Base-by-base conservation (phyloP, 2,113 vertebrate species). In the Phalacrocorax brasilianus region DNA sequence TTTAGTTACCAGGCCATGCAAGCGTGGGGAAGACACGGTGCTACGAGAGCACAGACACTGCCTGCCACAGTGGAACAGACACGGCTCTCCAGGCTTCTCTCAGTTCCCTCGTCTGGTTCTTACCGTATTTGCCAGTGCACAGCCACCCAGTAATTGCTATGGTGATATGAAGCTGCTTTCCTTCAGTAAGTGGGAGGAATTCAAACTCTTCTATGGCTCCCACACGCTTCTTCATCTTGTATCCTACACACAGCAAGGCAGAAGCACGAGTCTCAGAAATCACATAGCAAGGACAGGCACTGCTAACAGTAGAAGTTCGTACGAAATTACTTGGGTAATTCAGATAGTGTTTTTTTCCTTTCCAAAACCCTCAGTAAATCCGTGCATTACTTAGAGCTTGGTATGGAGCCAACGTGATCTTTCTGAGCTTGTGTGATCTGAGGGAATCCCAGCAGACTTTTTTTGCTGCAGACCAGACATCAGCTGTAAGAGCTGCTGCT, bases 181-280 rank as follows among this genome's bases (percentile, higher is more conserved):
- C 99, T 50, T 99, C 98, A 1, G 97, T 99, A 80, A 99, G 96
- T 14, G 99, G 99, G 92, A 99, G 98, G 96, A 99, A 99, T 42
- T 99, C 98, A 98, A 99, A 99, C 95, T 99, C 99, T 93, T 99
- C 99, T 28, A 99, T 99, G 22, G 99, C 99, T 28, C 99, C 99
- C 2, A 99, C 99, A 35, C 99, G 98, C 96, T 99, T 99, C 89
- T 99, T 99, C 99, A 99, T 99, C 96, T 99, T 99, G 97, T 99
- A 99, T 8, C 99, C 99, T 99, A 74, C 53, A 93, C 88, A 45
- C 8, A 63, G 59, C 49, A 84, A 68, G 38, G 49, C 76, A 92
- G 62, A 93, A 91, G 85, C 67, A 56, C 0, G 2, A 4, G 1
- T 52, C 40, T 88, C 68, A 79, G 91, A 79, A 33, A 88, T 6